phyloP scores from a whole-genome alignment of 2,797 vertebrate species.

The Mus spretus region DNA sequence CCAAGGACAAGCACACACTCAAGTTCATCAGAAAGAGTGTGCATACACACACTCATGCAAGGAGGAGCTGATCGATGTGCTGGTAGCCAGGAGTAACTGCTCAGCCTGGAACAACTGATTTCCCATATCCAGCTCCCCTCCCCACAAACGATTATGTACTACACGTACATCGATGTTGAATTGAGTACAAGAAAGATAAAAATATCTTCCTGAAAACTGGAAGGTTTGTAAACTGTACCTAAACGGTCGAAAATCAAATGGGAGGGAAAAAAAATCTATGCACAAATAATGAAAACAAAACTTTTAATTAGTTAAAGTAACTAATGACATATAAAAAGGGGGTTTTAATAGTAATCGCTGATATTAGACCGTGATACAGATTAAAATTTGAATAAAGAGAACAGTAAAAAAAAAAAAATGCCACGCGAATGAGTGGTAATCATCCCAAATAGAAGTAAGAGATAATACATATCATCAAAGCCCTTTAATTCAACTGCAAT shows the following conservation, averaged over 20 bases:
- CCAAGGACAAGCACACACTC: not conserved
- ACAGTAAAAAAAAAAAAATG: not conserved
- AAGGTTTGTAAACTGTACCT: not conserved
- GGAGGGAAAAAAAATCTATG: not conserved
- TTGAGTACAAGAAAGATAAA: not conserved
- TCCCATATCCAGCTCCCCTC: not conserved
- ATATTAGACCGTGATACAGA: not conserved
- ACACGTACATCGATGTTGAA: not conserved
- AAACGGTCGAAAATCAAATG: not conserved
- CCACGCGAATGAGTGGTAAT: not conserved
- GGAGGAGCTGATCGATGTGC: not conserved
- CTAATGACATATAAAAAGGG: not conserved
- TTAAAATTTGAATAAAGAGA: not conserved
- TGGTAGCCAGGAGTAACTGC: not conserved
- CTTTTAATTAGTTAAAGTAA: not conserved
- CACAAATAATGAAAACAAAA: not conserved
- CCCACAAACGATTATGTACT: not conserved
- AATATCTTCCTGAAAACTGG: not conserved
- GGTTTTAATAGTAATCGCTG: too few species aligned
- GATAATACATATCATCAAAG: not conserved
- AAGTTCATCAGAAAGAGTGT: not conserved
- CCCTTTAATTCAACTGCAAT: not conserved
- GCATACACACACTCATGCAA: not conserved
- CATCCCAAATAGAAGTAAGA: not conserved
- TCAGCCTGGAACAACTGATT: not conserved